These are phyloP conservation scores for Megatriorchis doriae DNA, from an alignment of 2,113 vertebrate species.

Conservation along the genomic window DNA sequence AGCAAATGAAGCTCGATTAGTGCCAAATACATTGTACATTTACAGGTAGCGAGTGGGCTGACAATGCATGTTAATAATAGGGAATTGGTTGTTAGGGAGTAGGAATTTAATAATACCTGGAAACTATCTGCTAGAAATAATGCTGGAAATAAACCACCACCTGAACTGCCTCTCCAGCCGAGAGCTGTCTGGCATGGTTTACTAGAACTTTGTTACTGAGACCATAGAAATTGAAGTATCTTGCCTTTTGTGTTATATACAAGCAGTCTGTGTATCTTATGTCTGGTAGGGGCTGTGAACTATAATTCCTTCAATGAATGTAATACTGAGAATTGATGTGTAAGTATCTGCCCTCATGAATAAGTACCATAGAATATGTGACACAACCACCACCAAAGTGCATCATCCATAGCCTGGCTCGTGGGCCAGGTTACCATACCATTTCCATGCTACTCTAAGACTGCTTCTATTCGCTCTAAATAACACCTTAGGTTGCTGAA, in stretches of 20 bases:
- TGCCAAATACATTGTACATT: not conserved
- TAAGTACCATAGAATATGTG: not conserved
- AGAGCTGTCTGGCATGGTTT: not conserved
- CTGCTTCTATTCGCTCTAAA: not conserved
- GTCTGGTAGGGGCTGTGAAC: not conserved
- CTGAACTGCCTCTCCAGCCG: not conserved
- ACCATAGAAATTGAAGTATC: not conserved
- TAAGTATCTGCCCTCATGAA: not conserved
- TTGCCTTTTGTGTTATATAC: not conserved
- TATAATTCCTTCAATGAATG: not conserved
- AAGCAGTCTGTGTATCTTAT: not conserved
- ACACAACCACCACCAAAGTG: rapidly evolving
- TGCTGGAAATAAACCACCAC: constrained; percentile 12
- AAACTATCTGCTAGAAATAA: not conserved
- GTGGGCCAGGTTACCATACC: not conserved
- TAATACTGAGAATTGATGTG: not conserved
- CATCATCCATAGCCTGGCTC: not conserved
- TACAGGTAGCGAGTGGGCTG: constrained; percentile 33
- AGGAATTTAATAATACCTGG: constrained; percentile 39
- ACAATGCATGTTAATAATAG: constrained; percentile 33
- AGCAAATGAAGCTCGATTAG: constrained; percentile 7
- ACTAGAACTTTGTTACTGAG: not conserved
- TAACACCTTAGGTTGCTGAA: not conserved
- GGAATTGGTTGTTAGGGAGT: constrained; percentile 37
- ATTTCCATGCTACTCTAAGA: not conserved